Conservation (phyloP, 2,113 vertebrate genomes). For the Nesoenas mayeri region DNA sequence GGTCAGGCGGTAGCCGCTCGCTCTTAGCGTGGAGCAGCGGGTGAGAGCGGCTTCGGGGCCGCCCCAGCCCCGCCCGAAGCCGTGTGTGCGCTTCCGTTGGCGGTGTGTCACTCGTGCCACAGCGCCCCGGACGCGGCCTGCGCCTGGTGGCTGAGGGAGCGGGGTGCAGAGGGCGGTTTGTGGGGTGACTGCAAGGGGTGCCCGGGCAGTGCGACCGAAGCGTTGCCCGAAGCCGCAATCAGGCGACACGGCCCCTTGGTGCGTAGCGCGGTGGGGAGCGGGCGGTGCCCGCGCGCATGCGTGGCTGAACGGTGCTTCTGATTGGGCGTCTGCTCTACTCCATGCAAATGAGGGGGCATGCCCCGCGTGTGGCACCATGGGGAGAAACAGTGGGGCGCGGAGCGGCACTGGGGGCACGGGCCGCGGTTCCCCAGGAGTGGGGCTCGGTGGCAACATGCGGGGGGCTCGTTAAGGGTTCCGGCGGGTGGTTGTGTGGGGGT, state of each 20-base stretch:
- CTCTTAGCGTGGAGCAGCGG: not conserved
- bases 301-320: not conserved
- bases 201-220: not conserved
- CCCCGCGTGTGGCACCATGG: not conserved
- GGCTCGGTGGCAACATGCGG: too few species aligned
- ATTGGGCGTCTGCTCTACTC: accelerated
- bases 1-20: not conserved
- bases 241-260: not conserved
- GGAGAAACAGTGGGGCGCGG: not conserved
- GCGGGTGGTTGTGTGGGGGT: not conserved
- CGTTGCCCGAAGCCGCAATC: too few species aligned
- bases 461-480: too few species aligned
- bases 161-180: not conserved
- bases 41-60: too few species aligned
- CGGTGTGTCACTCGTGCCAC: not conserved
- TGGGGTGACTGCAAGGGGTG: too few species aligned
- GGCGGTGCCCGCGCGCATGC: too few species aligned
- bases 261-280: not conserved
- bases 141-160: too few species aligned
- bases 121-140: too few species aligned
- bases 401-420: not conserved
- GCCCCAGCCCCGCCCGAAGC: too few species aligned
- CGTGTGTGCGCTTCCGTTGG: too few species aligned
- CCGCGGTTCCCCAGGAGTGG: not conserved
- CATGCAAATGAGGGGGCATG: not conserved